A percentile compares a stretch with the other conserved stretches of the same genome.
phyloP scores from a whole-genome alignment of 2,113 vertebrate species.

The Lampris megalopsis region DNA sequence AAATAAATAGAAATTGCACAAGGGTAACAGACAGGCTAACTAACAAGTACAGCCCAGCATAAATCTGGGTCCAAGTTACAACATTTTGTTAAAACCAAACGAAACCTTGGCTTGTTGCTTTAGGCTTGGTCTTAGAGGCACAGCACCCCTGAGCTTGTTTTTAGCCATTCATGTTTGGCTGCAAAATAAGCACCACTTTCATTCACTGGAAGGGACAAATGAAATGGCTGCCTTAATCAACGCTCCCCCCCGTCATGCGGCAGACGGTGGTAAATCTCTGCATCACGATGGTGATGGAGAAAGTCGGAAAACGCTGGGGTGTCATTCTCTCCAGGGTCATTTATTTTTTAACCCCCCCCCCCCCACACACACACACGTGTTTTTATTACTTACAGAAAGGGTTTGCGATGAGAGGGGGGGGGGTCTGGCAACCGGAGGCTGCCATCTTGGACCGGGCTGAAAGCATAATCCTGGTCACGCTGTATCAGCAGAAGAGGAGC shows the following conservation, averaged over 20 bases:
- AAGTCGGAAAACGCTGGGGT: slow-evolving; percentile 36
- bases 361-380: slow-evolving; percentile 15
- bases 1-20: too few species aligned
- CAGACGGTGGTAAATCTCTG: slow-evolving; percentile 39
- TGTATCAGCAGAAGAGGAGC: slow-evolving; percentile 71
- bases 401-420: not conserved
- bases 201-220: slow-evolving; percentile 39
- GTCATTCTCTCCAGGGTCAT: slow-evolving; percentile 62
- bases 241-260: slow-evolving; percentile 38
- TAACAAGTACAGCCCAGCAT: too few species aligned
- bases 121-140: too few species aligned
- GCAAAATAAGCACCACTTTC: slow-evolving; percentile 22
- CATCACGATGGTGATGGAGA: slow-evolving; percentile 13
- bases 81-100: too few species aligned
- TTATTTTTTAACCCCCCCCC: slow-evolving; percentile 58
- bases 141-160: too few species aligned
- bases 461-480: slow-evolving; percentile 68
- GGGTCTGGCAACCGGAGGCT: slow-evolving; percentile 47
- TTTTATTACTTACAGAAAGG: slow-evolving; percentile 6
- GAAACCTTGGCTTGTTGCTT: too few species aligned
- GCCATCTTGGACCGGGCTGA: slow-evolving; percentile 74
- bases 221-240: slow-evolving; percentile 30
- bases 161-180: not conserved
- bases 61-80: too few species aligned
- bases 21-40: too few species aligned